phyloP scores from a whole-genome alignment of 2,888 invertebrate species.

The Ophonus ardosiacus region DNA sequence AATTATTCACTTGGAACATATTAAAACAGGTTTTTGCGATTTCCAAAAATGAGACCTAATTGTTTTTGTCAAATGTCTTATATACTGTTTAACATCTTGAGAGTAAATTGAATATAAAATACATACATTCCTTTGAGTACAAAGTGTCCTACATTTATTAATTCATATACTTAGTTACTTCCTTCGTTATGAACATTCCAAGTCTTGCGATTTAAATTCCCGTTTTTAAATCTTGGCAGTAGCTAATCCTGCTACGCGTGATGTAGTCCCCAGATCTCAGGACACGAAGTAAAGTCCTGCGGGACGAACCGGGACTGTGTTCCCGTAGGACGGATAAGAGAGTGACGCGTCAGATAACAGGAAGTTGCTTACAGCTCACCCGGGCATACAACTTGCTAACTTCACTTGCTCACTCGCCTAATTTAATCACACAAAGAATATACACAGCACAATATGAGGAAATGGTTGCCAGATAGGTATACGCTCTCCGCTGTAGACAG shows the following conservation, averaged over 20 bases:
- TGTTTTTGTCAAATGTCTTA: too few relatives aligned
- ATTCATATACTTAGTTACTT: not conserved
- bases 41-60: too few relatives aligned
- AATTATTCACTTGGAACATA: too few relatives aligned
- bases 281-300: not conserved
- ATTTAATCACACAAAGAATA: not conserved
- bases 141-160: not conserved
- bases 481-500: too few relatives aligned
- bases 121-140: not conserved
- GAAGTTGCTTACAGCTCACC: not conserved
- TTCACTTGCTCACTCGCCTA: not conserved
- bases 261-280: not conserved
- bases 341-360: not conserved
- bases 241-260: not conserved
- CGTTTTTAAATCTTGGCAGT: not conserved
- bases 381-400: not conserved
- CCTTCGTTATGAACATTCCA: not conserved
- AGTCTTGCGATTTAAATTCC: not conserved
- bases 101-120: too few relatives aligned
- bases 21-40: too few relatives aligned
- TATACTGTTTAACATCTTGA: too few relatives aligned
- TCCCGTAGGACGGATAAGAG: not conserved
- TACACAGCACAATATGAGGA: not conserved
- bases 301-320: not conserved
- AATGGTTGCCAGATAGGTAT: too few relatives aligned